These are phyloP conservation scores for Paralichthys olivaceus DNA, from an alignment of 2,113 vertebrate genomes.

Conservation along the genomic window DNA sequence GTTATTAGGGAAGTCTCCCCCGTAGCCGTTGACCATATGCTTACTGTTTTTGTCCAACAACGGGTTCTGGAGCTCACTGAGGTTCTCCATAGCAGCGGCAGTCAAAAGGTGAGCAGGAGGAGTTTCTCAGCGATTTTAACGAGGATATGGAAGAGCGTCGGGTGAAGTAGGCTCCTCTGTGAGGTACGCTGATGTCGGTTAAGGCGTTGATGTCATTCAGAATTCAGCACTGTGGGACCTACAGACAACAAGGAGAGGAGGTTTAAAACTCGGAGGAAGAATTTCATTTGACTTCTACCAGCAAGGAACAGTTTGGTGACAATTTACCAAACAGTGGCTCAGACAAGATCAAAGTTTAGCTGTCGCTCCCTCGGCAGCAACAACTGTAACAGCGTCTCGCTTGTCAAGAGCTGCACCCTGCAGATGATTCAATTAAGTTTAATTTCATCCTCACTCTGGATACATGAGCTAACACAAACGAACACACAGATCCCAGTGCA, in stretches of 20 bases:
- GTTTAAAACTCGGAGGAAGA: constrained; percentile 12
- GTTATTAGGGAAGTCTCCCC: constrained; percentile 86
- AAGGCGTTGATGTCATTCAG: constrained; percentile 47
- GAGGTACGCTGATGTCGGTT: background rate
- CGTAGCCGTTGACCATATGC: constrained; percentile 87
- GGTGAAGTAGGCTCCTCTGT: constrained; percentile 29
- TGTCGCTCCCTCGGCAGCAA: constrained; percentile 19
- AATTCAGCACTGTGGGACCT: constrained; percentile 55
- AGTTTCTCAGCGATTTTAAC: constrained; percentile 33
- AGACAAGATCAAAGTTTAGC: constrained; percentile 60
- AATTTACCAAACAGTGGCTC: constrained; percentile 19
- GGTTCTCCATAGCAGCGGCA: constrained; percentile 88
- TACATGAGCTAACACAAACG: constrained; percentile 9
- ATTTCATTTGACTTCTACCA: constrained; percentile 22
- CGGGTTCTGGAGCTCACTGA: constrained; percentile 93
- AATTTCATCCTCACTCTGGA: constrained; percentile 40
- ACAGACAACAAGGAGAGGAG: constrained; percentile 41
- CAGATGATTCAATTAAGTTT: constrained; percentile 54
- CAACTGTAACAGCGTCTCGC: constrained; percentile 27
- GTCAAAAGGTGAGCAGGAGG: constrained; percentile 17
- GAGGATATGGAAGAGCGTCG: constrained; percentile 11
- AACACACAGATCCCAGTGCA: background rate
- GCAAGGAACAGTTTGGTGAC: constrained; percentile 44
- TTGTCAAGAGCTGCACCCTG: constrained; percentile 31
- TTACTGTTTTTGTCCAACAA: constrained; percentile 89